These are phyloP conservation scores for Dipodomys ordii DNA, from an alignment of 2,113 vertebrate species.

Conservation along the genomic window DNA sequence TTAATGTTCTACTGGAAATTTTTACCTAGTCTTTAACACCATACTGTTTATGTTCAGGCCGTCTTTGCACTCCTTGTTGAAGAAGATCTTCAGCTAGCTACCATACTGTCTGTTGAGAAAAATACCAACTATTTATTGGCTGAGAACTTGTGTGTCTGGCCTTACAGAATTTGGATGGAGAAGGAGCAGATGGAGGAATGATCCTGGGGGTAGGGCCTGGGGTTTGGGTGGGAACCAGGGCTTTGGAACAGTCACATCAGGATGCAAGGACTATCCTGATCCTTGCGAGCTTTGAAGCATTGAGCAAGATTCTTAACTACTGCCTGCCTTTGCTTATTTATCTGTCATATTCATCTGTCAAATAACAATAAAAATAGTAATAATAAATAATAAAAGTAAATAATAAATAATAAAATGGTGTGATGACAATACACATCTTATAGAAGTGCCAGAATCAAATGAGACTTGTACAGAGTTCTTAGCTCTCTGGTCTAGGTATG, in stretches of 20 bases:
- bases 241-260: neutral
- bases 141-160: neutral
- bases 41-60: neutral
- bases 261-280: neutral
- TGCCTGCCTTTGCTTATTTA: neutral
- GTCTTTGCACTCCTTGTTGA: conserved; percentile 47
- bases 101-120: neutral
- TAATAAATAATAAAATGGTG: neutral
- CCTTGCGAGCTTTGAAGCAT: neutral
- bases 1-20: conserved; percentile 49
- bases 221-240: neutral
- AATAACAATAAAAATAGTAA: neutral
- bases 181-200: neutral
- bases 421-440: neutral
- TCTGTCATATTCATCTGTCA: neutral
- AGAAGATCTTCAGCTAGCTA: conserved; percentile 10
- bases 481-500: neutral
- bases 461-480: neutral
- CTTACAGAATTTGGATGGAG: neutral
- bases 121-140: neutral
- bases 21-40: conserved; percentile 52
- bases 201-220: neutral
- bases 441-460: neutral
- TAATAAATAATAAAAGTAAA: neutral
- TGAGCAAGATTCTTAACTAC: neutral